Conservation (phyloP, 2,113 vertebrate species). For the Coturnix japonica region DNA sequence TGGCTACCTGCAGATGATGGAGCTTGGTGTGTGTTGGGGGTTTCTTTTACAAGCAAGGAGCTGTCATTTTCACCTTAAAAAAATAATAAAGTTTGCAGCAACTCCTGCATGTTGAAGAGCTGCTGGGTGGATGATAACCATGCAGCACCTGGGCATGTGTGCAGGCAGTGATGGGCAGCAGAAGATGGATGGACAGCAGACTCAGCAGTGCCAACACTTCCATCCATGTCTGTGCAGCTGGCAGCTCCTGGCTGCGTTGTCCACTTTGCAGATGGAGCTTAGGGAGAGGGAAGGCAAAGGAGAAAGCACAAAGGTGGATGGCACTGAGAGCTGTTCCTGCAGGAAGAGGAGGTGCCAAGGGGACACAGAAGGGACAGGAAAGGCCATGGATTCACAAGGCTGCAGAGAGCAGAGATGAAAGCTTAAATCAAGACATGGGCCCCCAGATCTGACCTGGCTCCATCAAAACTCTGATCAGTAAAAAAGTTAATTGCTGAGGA, state of each 20-base stretch:
- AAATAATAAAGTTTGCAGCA: background rate
- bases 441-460: slow-evolving; percentile 52
- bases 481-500: slow-evolving; percentile 79
- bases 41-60: background rate
- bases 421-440: slow-evolving; percentile 39
- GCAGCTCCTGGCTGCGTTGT: background rate
- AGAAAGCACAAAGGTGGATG: background rate
- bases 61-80: background rate
- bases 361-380: background rate
- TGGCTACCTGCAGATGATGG: slow-evolving; percentile 12
- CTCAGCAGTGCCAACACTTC: background rate
- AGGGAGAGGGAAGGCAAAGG: background rate
- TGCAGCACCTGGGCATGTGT: accelerated
- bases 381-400: background rate
- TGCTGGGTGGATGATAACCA: background rate
- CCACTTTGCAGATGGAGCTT: background rate
- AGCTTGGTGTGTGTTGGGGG: background rate
- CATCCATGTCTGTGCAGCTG: background rate
- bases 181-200: background rate
- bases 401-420: background rate
- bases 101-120: background rate
- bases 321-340: background rate
- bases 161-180: background rate
- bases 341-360: background rate
- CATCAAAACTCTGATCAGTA: slow-evolving; percentile 77